A percentile compares a stretch with the other conserved stretches of the same genome.
phyloP scores from a whole-genome alignment of 2,797 vertebrate genomes.

The Salmo trutta region DNA sequence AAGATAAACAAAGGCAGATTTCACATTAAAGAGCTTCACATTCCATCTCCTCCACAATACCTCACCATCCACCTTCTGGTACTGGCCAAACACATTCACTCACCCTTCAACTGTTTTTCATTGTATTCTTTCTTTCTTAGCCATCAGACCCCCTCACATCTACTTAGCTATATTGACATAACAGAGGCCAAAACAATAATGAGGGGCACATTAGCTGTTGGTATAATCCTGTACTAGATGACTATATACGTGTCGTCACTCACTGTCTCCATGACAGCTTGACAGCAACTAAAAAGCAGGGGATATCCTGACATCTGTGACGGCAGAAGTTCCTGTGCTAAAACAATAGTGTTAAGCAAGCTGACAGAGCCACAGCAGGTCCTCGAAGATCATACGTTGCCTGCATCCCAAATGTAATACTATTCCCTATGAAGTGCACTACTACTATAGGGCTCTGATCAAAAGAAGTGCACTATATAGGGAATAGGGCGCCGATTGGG shows the following conservation, averaged over 20 bases:
- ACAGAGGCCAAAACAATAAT: neutral
- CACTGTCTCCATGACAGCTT: constrained; percentile 33
- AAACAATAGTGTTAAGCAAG: constrained; percentile 54
- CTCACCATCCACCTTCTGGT: constrained; percentile 5
- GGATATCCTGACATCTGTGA: constrained; percentile 36
- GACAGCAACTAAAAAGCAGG: constrained; percentile 27
- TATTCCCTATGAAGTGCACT: neutral
- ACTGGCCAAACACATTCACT: neutral
- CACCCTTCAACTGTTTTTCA: neutral
- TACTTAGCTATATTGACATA: neutral
- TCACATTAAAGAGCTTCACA: neutral
- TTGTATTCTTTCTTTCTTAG: neutral
- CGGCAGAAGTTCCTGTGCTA: constrained; percentile 39
- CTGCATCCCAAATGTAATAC: neutral
- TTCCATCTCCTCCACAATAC: neutral
- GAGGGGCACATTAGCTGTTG: constrained; percentile 46
- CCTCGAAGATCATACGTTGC: constrained; percentile 45
- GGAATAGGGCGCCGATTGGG: neutral
- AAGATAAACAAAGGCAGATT: constrained; percentile 22
- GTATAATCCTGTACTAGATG: constrained; percentile 31
- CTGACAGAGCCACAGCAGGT: constrained; percentile 37
- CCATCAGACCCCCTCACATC: neutral
- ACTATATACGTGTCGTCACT: constrained; percentile 10
- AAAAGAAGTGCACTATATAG: neutral
- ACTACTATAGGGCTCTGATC: neutral